Conservation (phyloP, 1,140 invertebrate species). For the Leguminivora glycinivorella region DNA sequence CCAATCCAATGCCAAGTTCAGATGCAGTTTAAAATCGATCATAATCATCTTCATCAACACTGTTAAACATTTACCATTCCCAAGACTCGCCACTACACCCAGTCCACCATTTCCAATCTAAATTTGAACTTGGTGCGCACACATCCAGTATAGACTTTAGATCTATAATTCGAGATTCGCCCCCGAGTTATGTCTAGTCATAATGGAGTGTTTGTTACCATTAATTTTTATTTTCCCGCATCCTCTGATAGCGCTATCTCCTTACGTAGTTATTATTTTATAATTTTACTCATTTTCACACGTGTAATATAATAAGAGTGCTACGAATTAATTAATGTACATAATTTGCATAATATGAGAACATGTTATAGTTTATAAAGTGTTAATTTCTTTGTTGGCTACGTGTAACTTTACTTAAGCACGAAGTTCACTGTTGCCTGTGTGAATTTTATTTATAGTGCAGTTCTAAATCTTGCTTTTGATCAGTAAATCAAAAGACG, state of each 20-base stretch:
- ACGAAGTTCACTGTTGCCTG: neutral
- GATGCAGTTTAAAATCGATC: no score
- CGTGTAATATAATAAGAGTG: neutral
- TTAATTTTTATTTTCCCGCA: constrained; percentile 64
- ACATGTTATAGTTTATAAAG: neutral
- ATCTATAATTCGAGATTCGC: constrained; percentile 40
- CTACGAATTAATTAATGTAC: neutral
- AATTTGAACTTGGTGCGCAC: no score
- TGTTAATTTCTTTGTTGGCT: neutral
- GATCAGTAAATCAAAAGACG: no score
- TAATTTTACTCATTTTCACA: neutral
- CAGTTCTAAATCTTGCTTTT: no score
- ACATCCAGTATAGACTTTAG: constrained; percentile 12
- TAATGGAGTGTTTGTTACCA: constrained; percentile 62
- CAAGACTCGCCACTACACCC: no score
- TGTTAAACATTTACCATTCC: no score
- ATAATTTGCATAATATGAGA: constrained; percentile 8
- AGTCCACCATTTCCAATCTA: no score
- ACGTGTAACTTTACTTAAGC: neutral
- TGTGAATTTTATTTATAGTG: no score
- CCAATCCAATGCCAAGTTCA: no score
- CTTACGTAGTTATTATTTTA: neutral
- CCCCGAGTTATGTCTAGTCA: constrained; percentile 50
- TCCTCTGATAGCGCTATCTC: constrained; percentile 47
- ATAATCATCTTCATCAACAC: no score